A percentile compares a stretch with the other conserved stretches of the same genome.
These are phyloP conservation scores for Pontoporia blainvillei DNA, from an alignment of 2,113 vertebrate species.

Conservation along the genomic window DNA sequence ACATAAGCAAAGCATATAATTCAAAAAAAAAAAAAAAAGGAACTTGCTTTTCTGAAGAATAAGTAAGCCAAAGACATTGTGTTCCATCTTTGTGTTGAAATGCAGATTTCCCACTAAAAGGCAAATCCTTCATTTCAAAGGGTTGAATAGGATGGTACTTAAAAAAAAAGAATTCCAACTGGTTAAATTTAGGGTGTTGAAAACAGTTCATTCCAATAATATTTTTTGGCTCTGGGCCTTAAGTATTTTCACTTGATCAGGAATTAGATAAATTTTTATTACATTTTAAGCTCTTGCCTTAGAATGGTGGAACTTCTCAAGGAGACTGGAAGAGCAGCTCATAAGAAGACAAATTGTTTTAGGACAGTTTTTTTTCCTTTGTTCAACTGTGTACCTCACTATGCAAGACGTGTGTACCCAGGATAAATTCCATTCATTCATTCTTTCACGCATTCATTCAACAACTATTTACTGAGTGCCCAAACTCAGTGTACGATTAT, in stretches of 20 bases:
- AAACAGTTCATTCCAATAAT: slow-evolving; percentile 76
- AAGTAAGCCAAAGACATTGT: slow-evolving; percentile 71
- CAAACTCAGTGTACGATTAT: neutral
- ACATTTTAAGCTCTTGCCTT: slow-evolving; percentile 62
- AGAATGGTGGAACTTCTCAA: slow-evolving; percentile 52
- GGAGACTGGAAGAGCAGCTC: slow-evolving; percentile 32
- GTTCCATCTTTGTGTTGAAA: slow-evolving; percentile 75
- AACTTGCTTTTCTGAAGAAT: slow-evolving; percentile 66
- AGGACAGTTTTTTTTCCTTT: neutral
- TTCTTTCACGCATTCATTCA: slow-evolving; percentile 47
- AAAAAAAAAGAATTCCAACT: slow-evolving; percentile 77
- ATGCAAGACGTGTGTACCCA: slow-evolving; percentile 16
- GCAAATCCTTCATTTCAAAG: slow-evolving; percentile 77
- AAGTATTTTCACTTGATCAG: slow-evolving; percentile 76
- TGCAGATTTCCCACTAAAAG: slow-evolving; percentile 77
- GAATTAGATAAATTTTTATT: slow-evolving; percentile 77
- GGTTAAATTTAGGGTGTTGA: slow-evolving; percentile 77
- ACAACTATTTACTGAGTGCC: slow-evolving; percentile 9
- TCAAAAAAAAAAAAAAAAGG: slow-evolving; percentile 24
- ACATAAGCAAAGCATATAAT: slow-evolving; percentile 74
- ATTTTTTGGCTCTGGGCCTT: slow-evolving; percentile 72
- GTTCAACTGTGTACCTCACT: slow-evolving; percentile 45
- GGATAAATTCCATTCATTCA: slow-evolving; percentile 26
- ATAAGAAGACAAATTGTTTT: slow-evolving; percentile 59
- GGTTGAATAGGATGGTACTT: slow-evolving; percentile 76